These are phyloP conservation scores for Smutsia temminckii DNA, from an alignment of 2,797 vertebrate genomes.

Conservation along the genomic window DNA sequence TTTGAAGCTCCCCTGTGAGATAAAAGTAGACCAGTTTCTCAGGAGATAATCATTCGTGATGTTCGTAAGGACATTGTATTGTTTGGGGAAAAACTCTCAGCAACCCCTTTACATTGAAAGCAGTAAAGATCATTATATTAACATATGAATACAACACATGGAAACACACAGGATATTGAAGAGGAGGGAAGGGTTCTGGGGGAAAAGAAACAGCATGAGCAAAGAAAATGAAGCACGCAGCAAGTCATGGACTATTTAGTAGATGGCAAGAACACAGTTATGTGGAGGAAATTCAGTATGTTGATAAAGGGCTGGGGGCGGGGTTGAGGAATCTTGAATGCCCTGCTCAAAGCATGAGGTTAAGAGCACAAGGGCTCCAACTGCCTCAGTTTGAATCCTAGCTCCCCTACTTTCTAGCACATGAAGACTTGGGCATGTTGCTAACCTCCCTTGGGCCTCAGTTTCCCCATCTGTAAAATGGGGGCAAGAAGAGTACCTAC, in stretches of 20 bases:
- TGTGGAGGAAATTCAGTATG: background rate
- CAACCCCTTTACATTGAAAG: background rate
- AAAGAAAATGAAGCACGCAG: background rate
- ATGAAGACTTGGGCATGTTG: background rate
- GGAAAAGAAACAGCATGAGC: background rate
- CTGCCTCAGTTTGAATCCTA: background rate
- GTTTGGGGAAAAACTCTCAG: background rate
- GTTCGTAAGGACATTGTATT: background rate
- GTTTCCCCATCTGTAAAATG: constrained; percentile 19
- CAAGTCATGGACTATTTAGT: background rate
- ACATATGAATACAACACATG: background rate
- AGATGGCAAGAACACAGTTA: background rate
- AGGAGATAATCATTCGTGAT: background rate
- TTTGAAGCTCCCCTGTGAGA: background rate
- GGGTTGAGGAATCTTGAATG: background rate
- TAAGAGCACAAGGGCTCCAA: background rate
- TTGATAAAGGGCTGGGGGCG: background rate
- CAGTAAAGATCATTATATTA: background rate
- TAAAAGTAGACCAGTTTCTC: background rate
- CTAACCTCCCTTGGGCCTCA: background rate
- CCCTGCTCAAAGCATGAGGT: background rate
- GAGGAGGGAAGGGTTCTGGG: background rate
- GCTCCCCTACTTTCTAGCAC: background rate
- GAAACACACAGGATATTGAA: background rate
- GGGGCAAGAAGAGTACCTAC: background rate